These are phyloP conservation scores for Bungarus multicinctus DNA, from an alignment of 2,113 vertebrate species.

Conservation along the genomic window DNA sequence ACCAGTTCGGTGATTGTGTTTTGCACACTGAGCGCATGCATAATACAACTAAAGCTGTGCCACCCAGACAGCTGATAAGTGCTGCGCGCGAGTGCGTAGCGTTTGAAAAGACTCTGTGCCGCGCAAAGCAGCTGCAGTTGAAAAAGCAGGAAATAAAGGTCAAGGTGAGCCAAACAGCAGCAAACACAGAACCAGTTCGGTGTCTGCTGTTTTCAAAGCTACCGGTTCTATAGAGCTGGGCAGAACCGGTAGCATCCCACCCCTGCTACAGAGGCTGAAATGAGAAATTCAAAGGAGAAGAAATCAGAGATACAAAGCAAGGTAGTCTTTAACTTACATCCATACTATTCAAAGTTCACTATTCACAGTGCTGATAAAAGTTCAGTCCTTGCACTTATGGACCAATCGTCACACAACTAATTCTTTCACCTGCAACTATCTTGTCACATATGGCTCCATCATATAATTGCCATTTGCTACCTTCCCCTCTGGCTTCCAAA, in stretches of 20 bases:
- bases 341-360: neutral
- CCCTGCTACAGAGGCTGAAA: neutral
- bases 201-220: too few relatives aligned
- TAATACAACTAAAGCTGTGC: too few relatives aligned
- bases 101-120: too few relatives aligned
- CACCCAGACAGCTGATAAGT: too few relatives aligned
- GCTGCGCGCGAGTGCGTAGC: too few relatives aligned
- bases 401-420: neutral
- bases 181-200: too few relatives aligned
- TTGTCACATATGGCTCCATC: neutral
- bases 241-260: too few relatives aligned
- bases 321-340: neutral
- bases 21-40: fast-evolving
- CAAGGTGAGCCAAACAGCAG: too few relatives aligned
- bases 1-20: too few relatives aligned
- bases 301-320: neutral
- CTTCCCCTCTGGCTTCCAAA: neutral
- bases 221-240: too few relatives aligned
- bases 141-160: too few relatives aligned
- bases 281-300: neutral
- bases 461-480: neutral
- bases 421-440: neutral
- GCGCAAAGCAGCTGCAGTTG: too few relatives aligned
- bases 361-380: neutral
- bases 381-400: neutral